Base-by-base conservation (phyloP, 2,113 vertebrate species). In the Pungitius pungitius region DNA sequence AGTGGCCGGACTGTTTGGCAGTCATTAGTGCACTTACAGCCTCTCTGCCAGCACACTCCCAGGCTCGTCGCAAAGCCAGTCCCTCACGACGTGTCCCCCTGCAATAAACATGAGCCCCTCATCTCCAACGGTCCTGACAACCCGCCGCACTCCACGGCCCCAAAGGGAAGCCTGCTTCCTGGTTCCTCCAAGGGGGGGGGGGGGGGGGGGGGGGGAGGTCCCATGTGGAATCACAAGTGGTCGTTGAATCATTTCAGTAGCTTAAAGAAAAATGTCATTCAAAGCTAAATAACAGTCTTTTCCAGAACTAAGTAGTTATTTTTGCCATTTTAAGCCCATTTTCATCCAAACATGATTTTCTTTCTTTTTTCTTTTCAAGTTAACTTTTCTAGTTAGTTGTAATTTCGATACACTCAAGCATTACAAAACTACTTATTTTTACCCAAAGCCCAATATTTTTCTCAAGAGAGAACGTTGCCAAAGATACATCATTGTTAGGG, bases 1-100 rank as follows among this genome's bases (percentile, higher is more conserved):
- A 92, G 91, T 85, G 87, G 78, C 52, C 63, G 74, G 73, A 84
- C 87, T 80, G 80, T 77, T 83, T 35, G 27, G 22, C 75, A 83
- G 85, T 92, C 89, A 92, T 93, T 92, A 91, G 88, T 91, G 89
- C 89, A 87, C 87, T 91, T 90, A 88, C 82, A 84, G 75, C 75
- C 68, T 67, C 24, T 63, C 83, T 83, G 83, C 87, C 80, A 73
- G 85, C 69, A 84, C 69, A 63, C 59, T 78, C 71, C 56, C 42
- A 61, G 37, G 76, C 79, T 89, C 81, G 87, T 88, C 89, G 72
- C 73, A 67, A 54, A 78, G 77, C 64, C 69, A 66, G 77, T 75
- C 82, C 69, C 86, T 83, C 75, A 87, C 68, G 85, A 87, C 64
- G 68, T 85, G 89, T 82, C 69, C 77, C 75, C 12, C 69, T 92